Evolutionary conservation across 2,797 vertebrate species (phyloP).

Genomic region (Microctenopoma lineatum): DNA sequence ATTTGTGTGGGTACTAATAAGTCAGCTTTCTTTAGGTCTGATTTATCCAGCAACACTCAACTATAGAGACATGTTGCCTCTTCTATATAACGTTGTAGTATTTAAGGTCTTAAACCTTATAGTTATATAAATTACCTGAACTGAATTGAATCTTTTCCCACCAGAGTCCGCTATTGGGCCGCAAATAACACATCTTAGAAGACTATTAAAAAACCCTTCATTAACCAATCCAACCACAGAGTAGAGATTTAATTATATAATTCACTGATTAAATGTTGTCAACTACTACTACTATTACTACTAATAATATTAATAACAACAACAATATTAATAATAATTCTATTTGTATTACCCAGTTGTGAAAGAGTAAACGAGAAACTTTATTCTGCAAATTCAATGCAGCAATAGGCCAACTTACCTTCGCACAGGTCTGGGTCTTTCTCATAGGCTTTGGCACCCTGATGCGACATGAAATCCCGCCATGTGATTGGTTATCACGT

Average conservation of each 20-base stretch:
- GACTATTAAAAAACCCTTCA: neutral
- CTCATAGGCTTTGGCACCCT: slow-evolving; percentile 66
- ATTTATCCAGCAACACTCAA: too few relatives aligned
- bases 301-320: neutral
- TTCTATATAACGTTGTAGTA: too few relatives aligned
- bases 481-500: slow-evolving; percentile 59
- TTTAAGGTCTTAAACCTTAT: too few relatives aligned
- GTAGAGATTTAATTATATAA: neutral
- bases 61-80: too few relatives aligned
- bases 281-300: neutral
- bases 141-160: neutral
- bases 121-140: too few relatives aligned
- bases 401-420: slow-evolving; percentile 59
- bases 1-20: too few relatives aligned
- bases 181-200: slow-evolving; percentile 9
- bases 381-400: slow-evolving; percentile 26
- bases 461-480: slow-evolving; percentile 47
- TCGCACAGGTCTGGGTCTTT: slow-evolving; percentile 27
- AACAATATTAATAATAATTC: neutral
- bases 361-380: slow-evolving; percentile 2
- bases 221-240: neutral
- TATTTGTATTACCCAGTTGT: neutral
- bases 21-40: too few relatives aligned
- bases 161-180: slow-evolving; percentile 17
- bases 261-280: neutral